Percentiles rank a stretch among this genome's conserved stretches.
These are phyloP conservation scores for Tachuris rubrigastra DNA, from an alignment of 2,113 vertebrate species.

Conservation along the genomic window DNA sequence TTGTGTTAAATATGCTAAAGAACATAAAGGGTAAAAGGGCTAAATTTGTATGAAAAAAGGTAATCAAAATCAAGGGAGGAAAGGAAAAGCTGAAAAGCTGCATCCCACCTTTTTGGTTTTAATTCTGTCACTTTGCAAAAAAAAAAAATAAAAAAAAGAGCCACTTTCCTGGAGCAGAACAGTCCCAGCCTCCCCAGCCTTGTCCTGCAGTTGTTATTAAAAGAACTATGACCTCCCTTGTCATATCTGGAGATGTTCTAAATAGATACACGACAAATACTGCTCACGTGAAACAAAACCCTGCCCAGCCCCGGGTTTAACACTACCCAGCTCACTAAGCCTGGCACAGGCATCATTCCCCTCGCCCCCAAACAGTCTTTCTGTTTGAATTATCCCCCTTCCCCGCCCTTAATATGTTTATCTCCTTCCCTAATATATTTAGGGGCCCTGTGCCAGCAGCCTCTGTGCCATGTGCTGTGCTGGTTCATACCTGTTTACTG, in stretches of 20 bases:
- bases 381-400: neutral
- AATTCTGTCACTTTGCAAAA: neutral
- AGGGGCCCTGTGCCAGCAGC: neutral
- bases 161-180: fast-evolving
- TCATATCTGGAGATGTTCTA: neutral
- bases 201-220: neutral
- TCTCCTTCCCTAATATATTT: neutral
- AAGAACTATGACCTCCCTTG: neutral
- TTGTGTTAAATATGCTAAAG: neutral
- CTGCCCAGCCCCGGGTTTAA: neutral
- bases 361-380: neutral
- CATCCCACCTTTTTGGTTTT: neutral
- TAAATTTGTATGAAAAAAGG: neutral
- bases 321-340: neutral
- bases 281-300: neutral
- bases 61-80: neutral
- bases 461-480: neutral
- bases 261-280: neutral
- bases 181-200: neutral
- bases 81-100: neutral
- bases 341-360: neutral
- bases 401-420: neutral
- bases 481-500: neutral
- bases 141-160: neutral
- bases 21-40: neutral